Evolutionary conservation across 1,140 invertebrate species (phyloP), one percentile per base, ranked within the genome.

Genomic region (Aplysia californica): DNA sequence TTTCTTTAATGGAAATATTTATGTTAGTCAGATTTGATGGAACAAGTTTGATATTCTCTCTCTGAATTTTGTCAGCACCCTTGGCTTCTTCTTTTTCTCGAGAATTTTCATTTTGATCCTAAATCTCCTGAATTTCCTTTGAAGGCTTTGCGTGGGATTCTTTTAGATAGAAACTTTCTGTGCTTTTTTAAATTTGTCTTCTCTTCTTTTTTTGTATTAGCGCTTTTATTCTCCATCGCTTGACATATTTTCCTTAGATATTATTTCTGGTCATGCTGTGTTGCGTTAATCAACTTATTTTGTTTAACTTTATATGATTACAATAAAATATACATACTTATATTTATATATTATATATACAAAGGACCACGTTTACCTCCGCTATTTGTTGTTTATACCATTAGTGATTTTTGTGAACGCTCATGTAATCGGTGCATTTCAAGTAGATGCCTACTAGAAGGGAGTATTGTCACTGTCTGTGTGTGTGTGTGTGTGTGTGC

Each of bases 341-440:
- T 70, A 70, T 72, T 10, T 59, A 44, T 70, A 72, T 59, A 72
- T 72, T 70, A 59, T 72, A 72, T 72, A 72, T 59, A 72, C 69
- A 72, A 72, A 72, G 69, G 69, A 72, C 69, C 69, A 72, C 69
- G 26, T 72, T 72, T 72, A 72, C 69, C 69, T 72, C 69, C 35
- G 69, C 69, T 58, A 59, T 69, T 72, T 72, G 69, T 72, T 59
- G 56, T 72, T 72, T 72, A 15, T 59, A 64, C 56, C 21, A 55
- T 56, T 6, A 10, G 21, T 33, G 2, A 36, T 2, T 59, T n/a
- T 72, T 59, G 33, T 72, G 56, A 59, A 55, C 26, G 56, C 69
- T 72, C 55, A 59, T 72, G 33, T 72, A 61, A 61, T 61, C 56
- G 58, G 70, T 72, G 70, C 70, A 72, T 72, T 39, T 72, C 61